Evolutionary conservation across 2,888 invertebrate species (phyloP).

Genomic region (Escarpia spicata): DNA sequence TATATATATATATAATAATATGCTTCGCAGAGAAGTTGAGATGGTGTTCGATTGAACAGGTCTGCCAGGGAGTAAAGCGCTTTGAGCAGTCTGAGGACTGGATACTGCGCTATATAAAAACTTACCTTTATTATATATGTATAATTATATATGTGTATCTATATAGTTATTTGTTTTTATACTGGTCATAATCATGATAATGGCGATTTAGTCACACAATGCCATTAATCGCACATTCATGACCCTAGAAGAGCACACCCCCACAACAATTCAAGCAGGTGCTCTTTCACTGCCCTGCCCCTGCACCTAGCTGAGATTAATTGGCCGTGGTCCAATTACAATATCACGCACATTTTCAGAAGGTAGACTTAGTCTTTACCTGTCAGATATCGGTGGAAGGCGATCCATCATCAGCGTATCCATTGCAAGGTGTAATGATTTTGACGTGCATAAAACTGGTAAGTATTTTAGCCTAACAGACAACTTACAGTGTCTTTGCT

Average conservation of each 20-base stretch:
- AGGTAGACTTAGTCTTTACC: not conserved
- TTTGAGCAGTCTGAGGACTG: no score
- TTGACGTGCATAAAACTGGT: not conserved
- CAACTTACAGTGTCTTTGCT: not conserved
- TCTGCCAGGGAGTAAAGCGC: no score
- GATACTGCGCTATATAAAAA: no score
- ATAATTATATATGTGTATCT: no score
- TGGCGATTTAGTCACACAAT: not conserved
- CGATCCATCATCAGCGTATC: not conserved
- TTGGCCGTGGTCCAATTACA: not conserved
- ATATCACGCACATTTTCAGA: not conserved
- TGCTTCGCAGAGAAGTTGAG: no score
- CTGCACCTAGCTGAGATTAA: not conserved
- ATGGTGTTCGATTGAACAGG: no score
- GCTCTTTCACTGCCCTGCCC: not conserved
- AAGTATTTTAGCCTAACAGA: not conserved
- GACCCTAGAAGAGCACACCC: no score
- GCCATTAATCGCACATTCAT: no score
- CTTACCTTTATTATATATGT: no score
- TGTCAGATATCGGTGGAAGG: not conserved
- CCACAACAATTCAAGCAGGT: not conserved
- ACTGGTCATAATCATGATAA: no score
- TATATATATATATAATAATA: no score
- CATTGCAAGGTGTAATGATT: not conserved
- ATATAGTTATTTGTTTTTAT: no score